These are phyloP conservation scores for Armadillidium nasatum DNA, from an alignment of 1,140 invertebrate genomes.

Conservation along the genomic window DNA sequence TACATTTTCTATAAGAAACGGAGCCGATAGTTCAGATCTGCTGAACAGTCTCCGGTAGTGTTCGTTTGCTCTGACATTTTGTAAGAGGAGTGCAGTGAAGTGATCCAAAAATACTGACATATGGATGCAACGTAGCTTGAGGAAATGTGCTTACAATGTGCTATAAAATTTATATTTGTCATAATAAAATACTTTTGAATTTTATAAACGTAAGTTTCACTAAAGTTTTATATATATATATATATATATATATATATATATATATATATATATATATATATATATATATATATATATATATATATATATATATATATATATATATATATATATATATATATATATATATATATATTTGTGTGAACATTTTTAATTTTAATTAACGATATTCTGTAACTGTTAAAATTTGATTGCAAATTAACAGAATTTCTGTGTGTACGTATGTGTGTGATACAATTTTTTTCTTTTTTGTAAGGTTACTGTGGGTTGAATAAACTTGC, in stretches of 20 bases:
- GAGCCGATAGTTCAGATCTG: neutral
- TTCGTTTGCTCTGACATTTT: neutral
- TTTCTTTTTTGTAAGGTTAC: neutral
- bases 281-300: neutral
- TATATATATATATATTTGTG: neutral
- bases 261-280: neutral
- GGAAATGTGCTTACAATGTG: conserved; percentile 1
- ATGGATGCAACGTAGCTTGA: neutral
- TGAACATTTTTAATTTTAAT: neutral
- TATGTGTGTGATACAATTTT: neutral
- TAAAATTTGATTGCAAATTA: neutral
- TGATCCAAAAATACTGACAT: neutral
- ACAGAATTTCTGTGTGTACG: neutral
- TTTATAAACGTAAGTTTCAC: neutral
- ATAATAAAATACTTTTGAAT: neutral
- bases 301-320: neutral
- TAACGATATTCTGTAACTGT: neutral
- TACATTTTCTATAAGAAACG: neutral
- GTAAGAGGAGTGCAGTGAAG: neutral
- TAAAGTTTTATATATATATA: neutral
- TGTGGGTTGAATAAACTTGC: no score
- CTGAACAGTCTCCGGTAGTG: neutral
- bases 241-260: neutral
- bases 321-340: neutral
- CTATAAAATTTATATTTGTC: neutral